Base-by-base conservation (phyloP, 2,113 vertebrate genomes). In the Vicugna pacos region DNA sequence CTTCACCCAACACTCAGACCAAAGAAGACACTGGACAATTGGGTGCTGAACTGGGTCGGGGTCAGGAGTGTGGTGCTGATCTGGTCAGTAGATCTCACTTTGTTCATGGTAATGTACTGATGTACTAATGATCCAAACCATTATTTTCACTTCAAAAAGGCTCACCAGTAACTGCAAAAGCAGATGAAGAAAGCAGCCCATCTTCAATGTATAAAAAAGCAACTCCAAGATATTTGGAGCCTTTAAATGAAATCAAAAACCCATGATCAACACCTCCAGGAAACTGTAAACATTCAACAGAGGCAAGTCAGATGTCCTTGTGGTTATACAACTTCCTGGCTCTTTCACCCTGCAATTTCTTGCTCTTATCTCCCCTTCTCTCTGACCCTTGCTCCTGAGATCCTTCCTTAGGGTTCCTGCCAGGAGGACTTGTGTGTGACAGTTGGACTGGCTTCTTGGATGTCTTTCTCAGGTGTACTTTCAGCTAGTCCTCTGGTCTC, bases 1-100 rank as follows among this genome's bases (percentile, higher is more conserved):
- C 0, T 73, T 72, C 62, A 26, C 19, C n/a, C 16, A 15, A 5
- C 1, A 5, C 3, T 8, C 12, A 0, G 56, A 12, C 6, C 15
- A 6, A 6, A 32, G n/a, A 54, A 64, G 16, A 82, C 8, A 4
- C 6, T 22, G 19, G 16, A 2, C 30, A 54, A 56, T 8, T 76
- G 26, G 12, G 42, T 26, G 5, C 46, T 38, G 13, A 26, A n/a
- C n/a, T 54, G 50, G 24, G 17, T 20, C 7, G 16, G 17, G 4
- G 4, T 42, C 20, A 4, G 58, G n/a, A 50, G 9, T 26, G 65
- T 30, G 13, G 22, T 69, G 58, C 1, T 32, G 35, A 65, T 67
- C 24, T 93, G 17, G 16, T 67, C 62, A 35, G 14, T 7, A 77
- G 11, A 19, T 58, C 17, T 76, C 52, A 9, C 7, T 95, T 60